phyloP scores from a whole-genome alignment of 2,888 invertebrate genomes.

The Leptopilina myrica region DNA sequence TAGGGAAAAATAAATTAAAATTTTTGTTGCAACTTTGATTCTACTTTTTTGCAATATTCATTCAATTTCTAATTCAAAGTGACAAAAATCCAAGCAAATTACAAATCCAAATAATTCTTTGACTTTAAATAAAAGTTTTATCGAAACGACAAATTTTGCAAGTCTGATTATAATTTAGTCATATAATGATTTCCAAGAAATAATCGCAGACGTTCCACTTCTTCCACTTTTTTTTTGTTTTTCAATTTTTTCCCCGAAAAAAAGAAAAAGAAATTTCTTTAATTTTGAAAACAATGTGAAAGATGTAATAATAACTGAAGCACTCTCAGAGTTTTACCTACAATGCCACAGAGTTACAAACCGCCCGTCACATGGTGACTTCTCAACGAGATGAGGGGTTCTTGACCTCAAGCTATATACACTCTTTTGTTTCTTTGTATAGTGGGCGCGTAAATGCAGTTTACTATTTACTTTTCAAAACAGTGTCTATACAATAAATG shows the following conservation, averaged over 20 bases:
- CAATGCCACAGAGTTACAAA: constrained; percentile 42
- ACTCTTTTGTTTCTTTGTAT: constrained; percentile 43
- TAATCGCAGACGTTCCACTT: too few relatives aligned
- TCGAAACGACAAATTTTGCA: too few relatives aligned
- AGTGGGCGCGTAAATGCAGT: constrained; percentile 33
- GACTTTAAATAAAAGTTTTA: too few relatives aligned
- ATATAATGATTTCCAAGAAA: too few relatives aligned
- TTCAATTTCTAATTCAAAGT: too few relatives aligned
- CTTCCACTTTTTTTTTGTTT: neutral
- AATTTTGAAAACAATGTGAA: neutral
- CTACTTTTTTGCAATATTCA: too few relatives aligned
- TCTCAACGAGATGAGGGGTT: constrained; percentile 57
- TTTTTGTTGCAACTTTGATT: too few relatives aligned
- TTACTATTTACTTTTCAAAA: constrained; percentile 24
- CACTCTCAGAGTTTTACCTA: constrained; percentile 1
- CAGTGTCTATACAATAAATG: neutral
- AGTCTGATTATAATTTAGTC: too few relatives aligned
- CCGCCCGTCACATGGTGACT: constrained; percentile 45
- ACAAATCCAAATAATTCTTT: too few relatives aligned
- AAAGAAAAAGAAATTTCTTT: neutral
- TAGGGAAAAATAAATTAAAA: too few relatives aligned
- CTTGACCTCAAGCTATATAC: constrained; percentile 56
- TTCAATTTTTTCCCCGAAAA: neutral
- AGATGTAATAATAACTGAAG: constrained; percentile 9
- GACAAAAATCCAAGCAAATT: too few relatives aligned